Conservation (phyloP, 1,140 invertebrate genomes). For the Samia ricini region DNA sequence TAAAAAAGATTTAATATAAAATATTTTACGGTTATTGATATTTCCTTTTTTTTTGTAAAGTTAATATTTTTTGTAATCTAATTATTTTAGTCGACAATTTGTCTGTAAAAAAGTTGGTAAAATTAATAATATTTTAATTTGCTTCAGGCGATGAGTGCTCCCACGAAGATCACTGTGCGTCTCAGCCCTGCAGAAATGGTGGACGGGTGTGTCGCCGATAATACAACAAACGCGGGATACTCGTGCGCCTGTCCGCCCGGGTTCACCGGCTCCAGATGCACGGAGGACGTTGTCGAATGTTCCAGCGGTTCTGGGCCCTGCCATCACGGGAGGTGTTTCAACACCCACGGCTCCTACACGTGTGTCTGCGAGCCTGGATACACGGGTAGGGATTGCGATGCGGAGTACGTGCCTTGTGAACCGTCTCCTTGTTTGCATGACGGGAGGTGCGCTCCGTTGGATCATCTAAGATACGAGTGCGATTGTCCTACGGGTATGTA, state of each 20-base stretch:
- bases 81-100: too few relatives aligned
- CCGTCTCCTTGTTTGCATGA: constrained; percentile 94
- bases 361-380: constrained; percentile 93
- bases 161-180: constrained; percentile 92
- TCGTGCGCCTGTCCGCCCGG: constrained; percentile 91
- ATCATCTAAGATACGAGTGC: constrained; percentile 89
- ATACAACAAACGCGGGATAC: constrained; percentile 79
- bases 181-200: constrained; percentile 91
- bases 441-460: constrained; percentile 87
- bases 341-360: constrained; percentile 94
- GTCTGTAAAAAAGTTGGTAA: too few relatives aligned
- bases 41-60: too few relatives aligned
- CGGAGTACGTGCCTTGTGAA: constrained; percentile 92
- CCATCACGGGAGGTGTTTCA: constrained; percentile 89
- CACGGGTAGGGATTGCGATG: constrained; percentile 94
- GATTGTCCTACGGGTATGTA: constrained; percentile 91
- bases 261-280: constrained; percentile 91
- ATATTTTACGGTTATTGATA: too few relatives aligned
- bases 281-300: constrained; percentile 95
- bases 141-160: constrained; percentile 90
- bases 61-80: too few relatives aligned
- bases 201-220: constrained; percentile 88
- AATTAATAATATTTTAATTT: neutral
- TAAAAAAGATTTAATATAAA: too few relatives aligned
- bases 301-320: constrained; percentile 84